Conservation (phyloP, 2,888 invertebrate genomes). For the Timandra comae region DNA sequence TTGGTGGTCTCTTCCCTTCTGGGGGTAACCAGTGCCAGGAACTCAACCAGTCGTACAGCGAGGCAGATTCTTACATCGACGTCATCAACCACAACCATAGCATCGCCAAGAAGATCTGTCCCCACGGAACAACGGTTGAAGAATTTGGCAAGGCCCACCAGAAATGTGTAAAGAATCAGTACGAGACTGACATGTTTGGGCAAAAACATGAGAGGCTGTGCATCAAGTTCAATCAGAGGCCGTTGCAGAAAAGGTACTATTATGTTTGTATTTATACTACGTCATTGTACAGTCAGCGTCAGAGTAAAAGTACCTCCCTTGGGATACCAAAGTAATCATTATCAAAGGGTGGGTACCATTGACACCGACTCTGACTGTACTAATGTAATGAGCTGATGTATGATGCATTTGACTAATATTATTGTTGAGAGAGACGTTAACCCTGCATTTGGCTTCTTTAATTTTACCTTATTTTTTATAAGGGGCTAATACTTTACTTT, state of each 20-base stretch:
- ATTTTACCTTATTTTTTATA: too few species aligned
- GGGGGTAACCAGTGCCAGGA: slow-evolving; percentile 69
- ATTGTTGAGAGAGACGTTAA: too few species aligned
- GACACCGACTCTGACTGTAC: too few species aligned
- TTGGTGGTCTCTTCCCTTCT: slow-evolving; percentile 68
- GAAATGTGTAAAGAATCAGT: slow-evolving; percentile 66
- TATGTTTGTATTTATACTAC: too few species aligned
- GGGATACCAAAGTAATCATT: too few species aligned
- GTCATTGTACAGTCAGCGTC: too few species aligned
- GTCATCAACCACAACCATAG: slow-evolving; percentile 55
- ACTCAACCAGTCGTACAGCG: slow-evolving; percentile 67
- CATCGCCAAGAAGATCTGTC: slow-evolving; percentile 54
- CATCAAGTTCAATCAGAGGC: slow-evolving; percentile 70
- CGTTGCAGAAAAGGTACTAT: slow-evolving; percentile 68
- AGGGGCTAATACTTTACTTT: too few species aligned
- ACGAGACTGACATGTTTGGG: slow-evolving; percentile 45
- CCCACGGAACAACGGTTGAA: slow-evolving; percentile 66
- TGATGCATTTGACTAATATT: too few species aligned
- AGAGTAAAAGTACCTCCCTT: too few species aligned
- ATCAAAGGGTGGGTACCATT: too few species aligned
- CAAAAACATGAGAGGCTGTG: slow-evolving; percentile 72
- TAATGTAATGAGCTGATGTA: too few species aligned
- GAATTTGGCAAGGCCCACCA: slow-evolving; percentile 73
- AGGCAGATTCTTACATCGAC: slow-evolving; percentile 67
- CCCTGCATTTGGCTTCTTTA: too few species aligned